These are phyloP conservation scores for Porites lutea DNA, from an alignment of 64 coral and sea anemone species.

Conservation along the genomic window DNA sequence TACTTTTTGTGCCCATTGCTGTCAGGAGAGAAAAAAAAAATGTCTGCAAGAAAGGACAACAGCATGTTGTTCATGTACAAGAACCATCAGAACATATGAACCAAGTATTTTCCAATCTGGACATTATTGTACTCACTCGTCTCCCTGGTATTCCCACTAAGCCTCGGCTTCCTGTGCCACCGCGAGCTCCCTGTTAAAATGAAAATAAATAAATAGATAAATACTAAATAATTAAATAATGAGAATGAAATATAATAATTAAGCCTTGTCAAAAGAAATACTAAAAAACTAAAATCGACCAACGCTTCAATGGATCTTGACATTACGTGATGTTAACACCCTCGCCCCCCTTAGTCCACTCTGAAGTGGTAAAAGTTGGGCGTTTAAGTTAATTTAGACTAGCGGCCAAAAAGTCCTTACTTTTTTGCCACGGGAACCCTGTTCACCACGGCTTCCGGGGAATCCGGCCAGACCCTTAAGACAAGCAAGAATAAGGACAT, in stretches of 20 bases:
- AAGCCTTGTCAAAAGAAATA: no score
- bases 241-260: neutral
- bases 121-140: neutral
- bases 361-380: no score
- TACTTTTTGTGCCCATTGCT: no score
- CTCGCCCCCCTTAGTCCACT: no score
- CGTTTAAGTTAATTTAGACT: no score
- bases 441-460: neutral
- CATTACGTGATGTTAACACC: no score
- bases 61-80: no score
- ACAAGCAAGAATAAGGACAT: neutral
- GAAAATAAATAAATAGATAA: neutral
- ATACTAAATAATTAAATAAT: neutral
- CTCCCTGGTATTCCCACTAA: neutral
- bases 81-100: neutral
- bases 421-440: conserved; percentile 1
- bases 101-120: neutral
- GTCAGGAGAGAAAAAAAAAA: no score
- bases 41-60: no score
- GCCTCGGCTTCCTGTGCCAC: neutral
- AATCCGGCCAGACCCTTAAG: conserved; percentile 7
- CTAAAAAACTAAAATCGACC: no score
- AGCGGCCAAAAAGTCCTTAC: neutral
- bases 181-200: neutral
- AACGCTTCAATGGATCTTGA: no score